phyloP scores from a whole-genome alignment of 1,140 invertebrate species.

The Nasonia giraulti region DNA sequence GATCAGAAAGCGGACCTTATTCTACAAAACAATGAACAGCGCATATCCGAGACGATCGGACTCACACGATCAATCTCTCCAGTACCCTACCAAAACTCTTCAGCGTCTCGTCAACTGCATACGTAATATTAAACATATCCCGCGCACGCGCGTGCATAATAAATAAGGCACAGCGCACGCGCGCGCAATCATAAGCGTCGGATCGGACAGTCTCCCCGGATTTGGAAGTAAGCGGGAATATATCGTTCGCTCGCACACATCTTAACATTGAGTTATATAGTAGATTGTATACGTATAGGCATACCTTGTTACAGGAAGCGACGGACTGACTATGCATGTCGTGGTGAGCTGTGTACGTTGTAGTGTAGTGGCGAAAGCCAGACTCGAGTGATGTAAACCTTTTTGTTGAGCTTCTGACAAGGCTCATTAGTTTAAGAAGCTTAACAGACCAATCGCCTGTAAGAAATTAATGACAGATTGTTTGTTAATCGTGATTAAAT shows the following conservation, averaged over 20 bases:
- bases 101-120: background rate
- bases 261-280: background rate
- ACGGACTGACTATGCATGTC: background rate
- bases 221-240: conserved; percentile 46
- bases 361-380: background rate
- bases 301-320: background rate
- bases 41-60: background rate
- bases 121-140: too few relatives aligned
- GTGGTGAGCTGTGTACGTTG: background rate
- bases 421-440: background rate
- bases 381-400: background rate
- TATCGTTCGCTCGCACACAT: conserved; percentile 5
- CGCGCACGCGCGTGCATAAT: too few relatives aligned
- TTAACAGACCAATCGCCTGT: background rate
- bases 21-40: conserved; percentile 17
- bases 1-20: background rate
- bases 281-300: background rate
- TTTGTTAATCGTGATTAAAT: background rate
- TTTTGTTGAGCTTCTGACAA: background rate
- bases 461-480: background rate
- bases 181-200: too few relatives aligned
- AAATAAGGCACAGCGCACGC: too few relatives aligned
- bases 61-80: conserved; percentile 6
- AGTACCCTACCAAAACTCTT: background rate
- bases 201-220: too few relatives aligned